A percentile compares a stretch with the other conserved stretches of the same genome.
Evolutionary conservation across 2,888 invertebrate genomes (phyloP).

Genomic region (Caenorhabditis sp.): DNA sequence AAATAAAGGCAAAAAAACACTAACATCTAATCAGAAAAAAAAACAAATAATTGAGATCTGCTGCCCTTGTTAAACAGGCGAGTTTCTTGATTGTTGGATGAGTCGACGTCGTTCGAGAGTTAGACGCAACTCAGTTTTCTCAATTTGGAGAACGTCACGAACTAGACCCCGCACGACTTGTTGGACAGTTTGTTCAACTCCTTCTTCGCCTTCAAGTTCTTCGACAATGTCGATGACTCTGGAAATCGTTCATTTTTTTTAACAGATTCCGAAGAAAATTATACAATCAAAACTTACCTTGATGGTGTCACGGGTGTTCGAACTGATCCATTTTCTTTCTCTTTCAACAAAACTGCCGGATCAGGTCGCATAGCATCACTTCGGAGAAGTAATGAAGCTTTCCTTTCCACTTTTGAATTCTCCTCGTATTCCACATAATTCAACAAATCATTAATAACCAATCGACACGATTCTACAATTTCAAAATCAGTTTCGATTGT

Average conservation of each 20-base stretch:
- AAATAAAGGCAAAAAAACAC: not conserved
- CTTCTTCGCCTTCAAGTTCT: slow-evolving; percentile 39
- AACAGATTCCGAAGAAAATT: no score
- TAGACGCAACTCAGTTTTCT: slow-evolving; percentile 42
- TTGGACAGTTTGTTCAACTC: slow-evolving; percentile 37
- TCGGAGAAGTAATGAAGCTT: slow-evolving; percentile 48
- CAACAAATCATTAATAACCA: slow-evolving; percentile 55
- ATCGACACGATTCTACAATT: slow-evolving; percentile 31
- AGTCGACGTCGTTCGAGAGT: slow-evolving; percentile 40
- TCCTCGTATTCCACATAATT: slow-evolving; percentile 60
- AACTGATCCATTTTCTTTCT: slow-evolving; percentile 2
- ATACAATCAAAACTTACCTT: slow-evolving; percentile 18
- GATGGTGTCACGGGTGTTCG: slow-evolving; percentile 46
- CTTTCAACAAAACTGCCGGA: slow-evolving; percentile 17
- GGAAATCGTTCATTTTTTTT: no score
- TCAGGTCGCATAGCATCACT: slow-evolving; percentile 25
- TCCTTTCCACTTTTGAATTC: slow-evolving; percentile 48
- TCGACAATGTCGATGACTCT: slow-evolving; percentile 50
- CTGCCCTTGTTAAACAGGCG: slow-evolving; percentile 15
- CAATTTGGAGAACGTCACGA: slow-evolving; percentile 49
- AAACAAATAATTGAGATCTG: not conserved
- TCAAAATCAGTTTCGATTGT: slow-evolving; percentile 9
- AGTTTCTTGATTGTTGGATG: slow-evolving; percentile 24
- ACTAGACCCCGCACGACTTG: slow-evolving; percentile 50
- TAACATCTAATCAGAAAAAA: not conserved